These are phyloP conservation scores for Thaleichthys pacificus DNA, from an alignment of 2,797 vertebrate species.

Conservation along the genomic window DNA sequence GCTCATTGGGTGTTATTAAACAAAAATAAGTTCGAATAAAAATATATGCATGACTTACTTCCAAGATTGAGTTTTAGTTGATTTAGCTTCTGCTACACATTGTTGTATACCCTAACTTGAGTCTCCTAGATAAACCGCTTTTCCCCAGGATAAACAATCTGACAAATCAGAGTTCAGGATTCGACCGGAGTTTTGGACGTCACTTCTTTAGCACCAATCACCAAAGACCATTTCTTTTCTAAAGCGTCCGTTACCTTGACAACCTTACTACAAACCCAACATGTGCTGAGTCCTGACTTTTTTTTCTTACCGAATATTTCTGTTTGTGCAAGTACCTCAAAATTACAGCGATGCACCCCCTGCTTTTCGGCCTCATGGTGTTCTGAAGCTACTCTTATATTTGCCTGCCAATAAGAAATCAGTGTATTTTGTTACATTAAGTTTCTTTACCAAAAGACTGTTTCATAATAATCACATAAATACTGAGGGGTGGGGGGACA, in stretches of 20 bases:
- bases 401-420: no score
- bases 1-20: no score
- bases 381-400: no score
- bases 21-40: neutral
- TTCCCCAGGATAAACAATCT: constrained; percentile 8
- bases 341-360: no score
- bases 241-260: constrained; percentile 19
- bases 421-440: no score
- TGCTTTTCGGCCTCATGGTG: no score
- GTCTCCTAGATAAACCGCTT: constrained; percentile 18
- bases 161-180: constrained; percentile 23
- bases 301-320: neutral
- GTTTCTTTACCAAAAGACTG: neutral
- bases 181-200: constrained; percentile 1
- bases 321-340: neutral
- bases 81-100: neutral
- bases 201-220: constrained; percentile 16
- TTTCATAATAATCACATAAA: neutral
- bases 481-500: no score
- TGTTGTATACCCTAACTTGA: neutral
- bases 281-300: neutral
- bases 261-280: constrained; percentile 2
- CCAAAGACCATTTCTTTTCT: neutral
- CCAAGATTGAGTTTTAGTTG: neutral
- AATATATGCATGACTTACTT: constrained; percentile 1